Evolutionary conservation across 30 jellyfish, hydroid and myxozoan genomes (phyloP).

Genomic region (Chrysaora quinquecirrha): DNA sequence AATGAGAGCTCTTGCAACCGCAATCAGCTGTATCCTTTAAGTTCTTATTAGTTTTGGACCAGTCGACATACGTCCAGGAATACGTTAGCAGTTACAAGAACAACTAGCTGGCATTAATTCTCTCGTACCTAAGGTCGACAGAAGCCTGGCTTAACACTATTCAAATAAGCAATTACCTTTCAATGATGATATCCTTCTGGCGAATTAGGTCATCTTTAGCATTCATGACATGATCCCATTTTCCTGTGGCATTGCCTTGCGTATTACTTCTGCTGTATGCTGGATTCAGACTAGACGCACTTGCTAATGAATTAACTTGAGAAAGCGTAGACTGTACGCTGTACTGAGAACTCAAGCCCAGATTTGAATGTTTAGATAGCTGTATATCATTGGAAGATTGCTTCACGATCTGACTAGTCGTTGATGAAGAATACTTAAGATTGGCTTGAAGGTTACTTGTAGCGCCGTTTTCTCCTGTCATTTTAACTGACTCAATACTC

Average conservation of each 20-base stretch:
- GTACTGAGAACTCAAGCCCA: neutral
- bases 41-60: too few relatives aligned
- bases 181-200: slow-evolving; percentile 76
- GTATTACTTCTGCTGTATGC: slow-evolving; percentile 12
- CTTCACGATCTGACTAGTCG: neutral
- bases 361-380: neutral
- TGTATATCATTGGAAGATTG: too few relatives aligned
- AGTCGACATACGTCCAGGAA: too few relatives aligned
- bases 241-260: slow-evolving; percentile 24
- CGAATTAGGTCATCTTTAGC: slow-evolving; percentile 74
- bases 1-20: too few relatives aligned
- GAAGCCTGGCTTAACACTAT: too few relatives aligned
- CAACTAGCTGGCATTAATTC: too few relatives aligned
- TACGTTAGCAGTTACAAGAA: too few relatives aligned
- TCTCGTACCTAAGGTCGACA: too few relatives aligned
- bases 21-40: too few relatives aligned
- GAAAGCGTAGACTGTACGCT: neutral
- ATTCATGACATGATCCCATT: slow-evolving; percentile 70
- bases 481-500: neutral
- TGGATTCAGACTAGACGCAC: slow-evolving; percentile 32
- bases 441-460: neutral
- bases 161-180: slow-evolving; percentile 64
- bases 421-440: neutral
- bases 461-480: neutral
- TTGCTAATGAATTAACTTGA: neutral